Evolutionary conservation across 1,140 invertebrate species (phyloP).

Genomic region (Whitmania pigra): DNA sequence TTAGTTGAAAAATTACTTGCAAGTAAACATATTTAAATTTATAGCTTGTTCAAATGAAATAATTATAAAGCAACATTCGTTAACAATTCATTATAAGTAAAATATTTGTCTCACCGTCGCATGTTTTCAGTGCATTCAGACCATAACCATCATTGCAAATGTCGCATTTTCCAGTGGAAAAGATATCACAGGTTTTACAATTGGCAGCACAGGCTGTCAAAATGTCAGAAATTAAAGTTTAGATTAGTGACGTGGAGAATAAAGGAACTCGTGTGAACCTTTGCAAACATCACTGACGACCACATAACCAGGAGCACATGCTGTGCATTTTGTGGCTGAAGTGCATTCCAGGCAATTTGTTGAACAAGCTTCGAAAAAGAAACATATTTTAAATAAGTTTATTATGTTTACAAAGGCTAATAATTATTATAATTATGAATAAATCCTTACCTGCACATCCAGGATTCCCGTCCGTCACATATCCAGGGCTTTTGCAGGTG

Average conservation of each 20-base stretch:
- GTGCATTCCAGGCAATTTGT: conserved; percentile 5
- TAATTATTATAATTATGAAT: not conserved
- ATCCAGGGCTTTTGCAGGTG: not conserved
- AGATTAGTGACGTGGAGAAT: not conserved
- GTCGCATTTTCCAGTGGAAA: conserved; percentile 12
- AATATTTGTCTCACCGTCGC: conserved; percentile 6
- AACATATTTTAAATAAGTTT: not conserved
- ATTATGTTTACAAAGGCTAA: not conserved
- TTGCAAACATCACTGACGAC: not conserved
- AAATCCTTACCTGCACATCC: not conserved
- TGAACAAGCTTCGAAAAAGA: not conserved
- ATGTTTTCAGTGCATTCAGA: conserved; percentile 15
- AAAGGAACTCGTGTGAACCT: not conserved
- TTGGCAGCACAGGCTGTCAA: conserved; percentile 14
- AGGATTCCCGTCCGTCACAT: not conserved
- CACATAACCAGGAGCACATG: conserved; percentile 14
- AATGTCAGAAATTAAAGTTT: not conserved
- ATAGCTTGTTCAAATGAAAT: conserved; percentile 3
- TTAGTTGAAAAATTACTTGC: not conserved
- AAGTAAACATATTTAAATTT: not conserved
- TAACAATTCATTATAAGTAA: not conserved
- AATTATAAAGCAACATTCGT: no score
- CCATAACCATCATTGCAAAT: conserved; percentile 10
- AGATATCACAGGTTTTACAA: conserved; percentile 6
- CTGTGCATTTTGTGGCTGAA: not conserved